Percentiles rank a stretch among this genome's conserved stretches.
Evolutionary conservation across 1,140 invertebrate species (phyloP).

Genomic region (Ceratina calcarata): DNA sequence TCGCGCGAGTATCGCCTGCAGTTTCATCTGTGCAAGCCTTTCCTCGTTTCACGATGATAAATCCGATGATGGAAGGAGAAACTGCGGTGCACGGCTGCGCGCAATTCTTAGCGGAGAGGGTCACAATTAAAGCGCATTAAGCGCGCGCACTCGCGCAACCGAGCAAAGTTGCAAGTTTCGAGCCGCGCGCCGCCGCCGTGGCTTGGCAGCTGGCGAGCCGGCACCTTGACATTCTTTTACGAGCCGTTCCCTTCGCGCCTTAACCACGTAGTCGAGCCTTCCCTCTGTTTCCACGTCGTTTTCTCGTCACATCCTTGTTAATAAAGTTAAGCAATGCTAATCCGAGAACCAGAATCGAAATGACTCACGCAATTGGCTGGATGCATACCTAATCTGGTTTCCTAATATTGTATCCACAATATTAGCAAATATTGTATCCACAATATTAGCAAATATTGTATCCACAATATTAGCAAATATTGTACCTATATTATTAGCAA

Average conservation of each 20-base stretch:
- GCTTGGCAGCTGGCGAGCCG: too few species aligned
- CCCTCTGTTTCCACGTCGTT: background rate
- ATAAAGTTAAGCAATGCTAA: background rate
- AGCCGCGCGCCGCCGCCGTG: constrained; percentile 45
- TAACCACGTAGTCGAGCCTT: background rate
- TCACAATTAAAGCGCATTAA: constrained; percentile 78
- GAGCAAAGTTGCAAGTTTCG: constrained; percentile 66
- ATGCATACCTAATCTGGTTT: too few species aligned
- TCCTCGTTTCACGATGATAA: background rate
- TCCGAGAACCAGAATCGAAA: too few species aligned
- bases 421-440: too few species aligned
- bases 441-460: too few species aligned
- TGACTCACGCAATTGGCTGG: too few species aligned
- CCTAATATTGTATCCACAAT: too few species aligned
- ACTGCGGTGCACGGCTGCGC: constrained; percentile 47
- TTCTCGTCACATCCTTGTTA: too few species aligned
- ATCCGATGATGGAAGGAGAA: background rate
- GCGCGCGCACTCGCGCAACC: constrained; percentile 65
- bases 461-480: too few species aligned
- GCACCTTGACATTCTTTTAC: constrained; percentile 75
- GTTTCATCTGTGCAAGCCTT: background rate
- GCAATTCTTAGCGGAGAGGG: constrained; percentile 31
- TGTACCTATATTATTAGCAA: too few species aligned
- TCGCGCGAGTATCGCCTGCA: constrained; percentile 27
- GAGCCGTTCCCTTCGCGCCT: constrained; percentile 52